Conservation (phyloP, 2,113 vertebrate species). For the Passerina amoena region DNA sequence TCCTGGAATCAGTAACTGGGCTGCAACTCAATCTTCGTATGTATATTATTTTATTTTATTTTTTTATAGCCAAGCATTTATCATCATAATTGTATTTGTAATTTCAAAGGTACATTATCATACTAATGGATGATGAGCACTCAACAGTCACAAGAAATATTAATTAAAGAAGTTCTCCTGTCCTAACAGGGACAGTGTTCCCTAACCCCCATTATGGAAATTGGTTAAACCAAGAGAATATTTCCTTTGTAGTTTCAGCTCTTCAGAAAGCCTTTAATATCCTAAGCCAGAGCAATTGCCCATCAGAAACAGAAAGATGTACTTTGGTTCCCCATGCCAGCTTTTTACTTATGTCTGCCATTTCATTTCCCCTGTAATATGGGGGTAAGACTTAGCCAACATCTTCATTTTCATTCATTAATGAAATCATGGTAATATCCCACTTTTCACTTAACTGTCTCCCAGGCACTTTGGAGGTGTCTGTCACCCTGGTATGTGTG, state of each 20-base stretch:
- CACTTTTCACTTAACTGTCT: background rate
- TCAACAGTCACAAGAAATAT: constrained; percentile 4
- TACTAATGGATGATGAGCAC: background rate
- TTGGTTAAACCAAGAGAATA: constrained; percentile 33
- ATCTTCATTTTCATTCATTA: constrained; percentile 43
- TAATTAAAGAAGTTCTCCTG: constrained; percentile 34
- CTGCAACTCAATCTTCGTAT: background rate
- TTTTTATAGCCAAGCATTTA: constrained; percentile 2
- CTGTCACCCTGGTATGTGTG: background rate
- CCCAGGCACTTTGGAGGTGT: background rate
- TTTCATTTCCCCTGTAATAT: constrained; percentile 32
- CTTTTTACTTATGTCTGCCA: constrained; percentile 25
- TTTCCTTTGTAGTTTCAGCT: constrained; percentile 31
- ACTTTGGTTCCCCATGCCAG: constrained; percentile 28
- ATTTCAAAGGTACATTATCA: constrained; percentile 25
- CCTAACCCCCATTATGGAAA: constrained; percentile 42
- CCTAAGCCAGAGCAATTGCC: constrained; percentile 30
- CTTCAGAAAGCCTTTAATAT: constrained; percentile 35
- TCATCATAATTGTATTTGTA: background rate
- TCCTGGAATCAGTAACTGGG: background rate
- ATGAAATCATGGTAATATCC: constrained; percentile 29
- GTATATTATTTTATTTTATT: background rate
- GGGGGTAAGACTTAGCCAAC: background rate
- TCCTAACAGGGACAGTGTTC: constrained; percentile 21
- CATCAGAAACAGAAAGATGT: background rate